Base-by-base conservation (phyloP, 92 coral and sea anemone genomes). In the Siderastrea siderea region DNA sequence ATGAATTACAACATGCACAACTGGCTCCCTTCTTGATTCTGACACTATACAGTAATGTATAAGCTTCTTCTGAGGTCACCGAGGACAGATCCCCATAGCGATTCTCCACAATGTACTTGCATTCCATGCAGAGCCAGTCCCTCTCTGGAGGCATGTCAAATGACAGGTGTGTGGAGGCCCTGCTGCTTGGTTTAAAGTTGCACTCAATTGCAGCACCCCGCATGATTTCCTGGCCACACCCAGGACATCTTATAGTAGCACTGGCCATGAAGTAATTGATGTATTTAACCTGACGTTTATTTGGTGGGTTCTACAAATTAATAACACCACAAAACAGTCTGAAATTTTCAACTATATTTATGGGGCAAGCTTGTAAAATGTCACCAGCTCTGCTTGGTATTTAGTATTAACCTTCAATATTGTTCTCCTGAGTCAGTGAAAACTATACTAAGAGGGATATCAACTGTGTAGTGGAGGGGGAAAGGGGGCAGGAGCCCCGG, bases 101-200 rank as follows among this genome's bases (percentile, higher is more conserved):
- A 54, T 94, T 92, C 58, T 95, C 98, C 19, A 95, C 98, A 81
- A 95, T 93, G 88, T 95, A 95, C 68, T 95, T 95, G 71, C 98
- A 95, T 74, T 95, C 98, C 98, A 95, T 95, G 26, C 98, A 95
- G 47, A 95, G 87, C 93, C 94, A 90, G 93, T 95, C 92, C 16
- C 88, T 90, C 53, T 95, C 92, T 38, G 79, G 91, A 8, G 93
- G 87, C 46, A 78, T 81, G 73, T 95, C 98, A 68, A 93, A 87
- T n/a, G 66, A 45, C 59, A 75, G 85, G 47, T 81, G 75, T 16
- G 83, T 86, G 48, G 91, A 46, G 17, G 87, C 75, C 12, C 62
- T 74, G 16, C 7, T 48, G 71, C 93, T 88, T 64, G 87, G 92
- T 86, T 90, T 92, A 87, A 95, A 95, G 46, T 85, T 92, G 69